Evolutionary conservation across 1,140 invertebrate genomes (phyloP), one percentile per base, ranked within the genome.

Genomic region (Kradibia gibbosae): DNA sequence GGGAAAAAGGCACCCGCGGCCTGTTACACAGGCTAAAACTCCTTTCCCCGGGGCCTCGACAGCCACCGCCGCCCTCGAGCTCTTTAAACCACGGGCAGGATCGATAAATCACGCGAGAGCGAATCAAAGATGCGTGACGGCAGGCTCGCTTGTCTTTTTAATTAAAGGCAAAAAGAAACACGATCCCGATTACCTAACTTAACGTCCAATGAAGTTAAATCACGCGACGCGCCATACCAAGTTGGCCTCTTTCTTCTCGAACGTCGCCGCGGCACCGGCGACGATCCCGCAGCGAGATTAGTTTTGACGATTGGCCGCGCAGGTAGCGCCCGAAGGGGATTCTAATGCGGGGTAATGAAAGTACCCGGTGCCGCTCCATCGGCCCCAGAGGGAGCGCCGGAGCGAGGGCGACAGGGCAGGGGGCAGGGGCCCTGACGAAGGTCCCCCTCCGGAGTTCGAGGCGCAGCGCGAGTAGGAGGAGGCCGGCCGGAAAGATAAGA

Each of bases 171-270:
- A 76, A 81, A 57, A 81, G 80, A 76, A 81, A 74, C 57, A 65
- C 55, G 79, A 81, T 76, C 80, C 45, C 80, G 80, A 81, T 81
- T 81, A 81, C 72, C 72, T 60, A 81, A 81, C 34, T 81, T 81
- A 81, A 81, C 80, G 80, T 81, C 73, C 72, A 81, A 75, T 81
- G 70, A 81, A 75, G 80, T 81, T 81, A 81, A 81, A 76, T 75
- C 72, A 81, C 80, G 60, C 72, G 62, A 81, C 72, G 50, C 62
- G 80, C 67, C 50, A 48, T 57, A 53, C 55, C 53, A 80, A 62
- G 78, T 71, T 57, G 78, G 34, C 20, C 65, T 28, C 53, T 53
- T 45, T 70, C 34, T 42, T 73, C 78, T 45, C 28, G 48, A 72
- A 36, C 36, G 31, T n/a, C 71, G 78, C 67, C 78, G 28, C 62